Evolutionary conservation across 2,113 vertebrate species (phyloP).

Genomic region (Orthonyx spaldingii): DNA sequence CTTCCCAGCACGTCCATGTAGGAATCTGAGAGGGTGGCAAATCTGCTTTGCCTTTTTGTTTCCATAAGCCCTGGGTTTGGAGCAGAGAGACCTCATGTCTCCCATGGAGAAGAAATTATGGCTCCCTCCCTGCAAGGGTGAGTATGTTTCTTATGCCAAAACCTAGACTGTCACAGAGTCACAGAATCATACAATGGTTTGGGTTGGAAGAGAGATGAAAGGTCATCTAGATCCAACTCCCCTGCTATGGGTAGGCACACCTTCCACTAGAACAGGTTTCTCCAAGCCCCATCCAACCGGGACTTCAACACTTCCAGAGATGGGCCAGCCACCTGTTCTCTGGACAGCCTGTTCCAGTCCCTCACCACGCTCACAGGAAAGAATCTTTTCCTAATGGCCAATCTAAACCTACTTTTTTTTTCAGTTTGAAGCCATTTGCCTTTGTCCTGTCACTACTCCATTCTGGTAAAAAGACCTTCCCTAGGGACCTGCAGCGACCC

Average conservation of each 20-base stretch:
- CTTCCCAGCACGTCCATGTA: fast-evolving
- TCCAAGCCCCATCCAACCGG: neutral
- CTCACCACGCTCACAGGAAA: neutral
- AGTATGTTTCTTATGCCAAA: neutral
- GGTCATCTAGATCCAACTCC: neutral
- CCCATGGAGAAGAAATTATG: neutral
- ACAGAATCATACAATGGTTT: neutral
- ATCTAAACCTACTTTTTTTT: neutral
- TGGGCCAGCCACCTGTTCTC: neutral
- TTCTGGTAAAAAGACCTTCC: neutral
- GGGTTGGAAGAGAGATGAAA: neutral
- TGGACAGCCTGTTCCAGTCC: neutral
- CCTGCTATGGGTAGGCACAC: neutral
- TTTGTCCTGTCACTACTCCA: neutral
- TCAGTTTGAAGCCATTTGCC: neutral
- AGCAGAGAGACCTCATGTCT: neutral
- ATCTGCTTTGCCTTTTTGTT: neutral
- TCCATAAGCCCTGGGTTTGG: neutral
- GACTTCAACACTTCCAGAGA: neutral
- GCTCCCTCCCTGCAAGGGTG: neutral
- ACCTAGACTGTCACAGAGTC: neutral
- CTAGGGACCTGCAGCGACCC: neutral
- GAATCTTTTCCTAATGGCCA: neutral
- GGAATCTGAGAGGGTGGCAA: neutral
- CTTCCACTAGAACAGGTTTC: neutral